Conservation (phyloP, 1,140 invertebrate genomes). For the Pentalonia nigronervosa region DNA sequence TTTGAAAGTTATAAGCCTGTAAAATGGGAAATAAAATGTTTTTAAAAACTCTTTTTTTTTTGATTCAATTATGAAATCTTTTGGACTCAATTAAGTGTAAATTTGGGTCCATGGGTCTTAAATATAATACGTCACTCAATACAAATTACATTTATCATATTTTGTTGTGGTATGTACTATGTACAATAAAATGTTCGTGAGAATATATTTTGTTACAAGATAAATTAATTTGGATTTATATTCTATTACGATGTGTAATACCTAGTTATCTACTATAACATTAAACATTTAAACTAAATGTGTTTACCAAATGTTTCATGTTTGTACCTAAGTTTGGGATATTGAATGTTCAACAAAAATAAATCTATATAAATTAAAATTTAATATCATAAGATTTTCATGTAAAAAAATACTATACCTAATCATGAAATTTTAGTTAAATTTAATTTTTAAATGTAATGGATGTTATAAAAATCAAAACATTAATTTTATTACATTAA, state of each 20-base stretch:
- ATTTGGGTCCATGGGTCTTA: neutral
- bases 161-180: neutral
- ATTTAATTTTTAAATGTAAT: neutral
- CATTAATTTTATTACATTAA: neutral
- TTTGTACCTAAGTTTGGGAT: neutral
- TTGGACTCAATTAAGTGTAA: neutral
- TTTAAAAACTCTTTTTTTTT: neutral
- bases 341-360: neutral
- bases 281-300: neutral
- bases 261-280: neutral
- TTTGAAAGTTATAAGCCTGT: neutral
- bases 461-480: neutral
- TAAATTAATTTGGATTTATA: neutral
- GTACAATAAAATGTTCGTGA: neutral
- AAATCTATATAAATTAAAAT: neutral
- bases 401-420: neutral
- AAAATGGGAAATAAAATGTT: neutral
- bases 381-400: neutral
- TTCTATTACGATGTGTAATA: neutral
- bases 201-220: neutral
- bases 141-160: neutral
- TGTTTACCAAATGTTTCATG: neutral
- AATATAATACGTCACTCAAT: neutral
- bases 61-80: neutral
- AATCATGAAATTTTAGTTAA: neutral